Percentiles rank a stretch among this genome's conserved stretches.
phyloP scores from a whole-genome alignment of 92 coral and sea anemone species.

The Palythoa grandis region DNA sequence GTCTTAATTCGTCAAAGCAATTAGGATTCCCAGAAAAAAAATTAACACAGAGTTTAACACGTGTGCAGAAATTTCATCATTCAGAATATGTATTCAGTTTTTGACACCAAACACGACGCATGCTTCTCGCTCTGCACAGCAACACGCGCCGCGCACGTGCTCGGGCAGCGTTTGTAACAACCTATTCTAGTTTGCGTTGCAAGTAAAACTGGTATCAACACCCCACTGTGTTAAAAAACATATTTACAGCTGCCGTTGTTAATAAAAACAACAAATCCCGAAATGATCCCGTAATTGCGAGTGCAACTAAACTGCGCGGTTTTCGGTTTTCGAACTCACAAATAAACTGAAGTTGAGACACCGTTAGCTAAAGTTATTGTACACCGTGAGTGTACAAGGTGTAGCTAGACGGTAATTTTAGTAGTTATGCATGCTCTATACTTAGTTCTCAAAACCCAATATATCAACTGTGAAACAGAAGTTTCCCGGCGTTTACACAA shows the following conservation, averaged over 20 bases:
- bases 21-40: no score
- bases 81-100: no score
- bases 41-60: background rate
- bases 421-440: background rate
- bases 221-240: background rate
- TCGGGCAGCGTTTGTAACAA: background rate
- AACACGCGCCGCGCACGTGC: conserved; percentile 10
- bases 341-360: no score
- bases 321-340: background rate
- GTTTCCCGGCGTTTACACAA: no score
- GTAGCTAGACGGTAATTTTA: background rate
- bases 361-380: no score
- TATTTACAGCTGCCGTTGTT: background rate
- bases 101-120: background rate
- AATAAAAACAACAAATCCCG: no score
- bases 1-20: no score
- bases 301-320: background rate
- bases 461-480: background rate
- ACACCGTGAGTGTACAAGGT: no score
- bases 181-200: no score
- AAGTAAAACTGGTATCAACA: background rate
- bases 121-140: background rate
- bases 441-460: background rate
- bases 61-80: background rate
- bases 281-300: background rate